Evolutionary conservation across 2,888 invertebrate genomes (phyloP), one percentile per base, ranked within the genome.

Genomic region (Melieria crassipennis): DNA sequence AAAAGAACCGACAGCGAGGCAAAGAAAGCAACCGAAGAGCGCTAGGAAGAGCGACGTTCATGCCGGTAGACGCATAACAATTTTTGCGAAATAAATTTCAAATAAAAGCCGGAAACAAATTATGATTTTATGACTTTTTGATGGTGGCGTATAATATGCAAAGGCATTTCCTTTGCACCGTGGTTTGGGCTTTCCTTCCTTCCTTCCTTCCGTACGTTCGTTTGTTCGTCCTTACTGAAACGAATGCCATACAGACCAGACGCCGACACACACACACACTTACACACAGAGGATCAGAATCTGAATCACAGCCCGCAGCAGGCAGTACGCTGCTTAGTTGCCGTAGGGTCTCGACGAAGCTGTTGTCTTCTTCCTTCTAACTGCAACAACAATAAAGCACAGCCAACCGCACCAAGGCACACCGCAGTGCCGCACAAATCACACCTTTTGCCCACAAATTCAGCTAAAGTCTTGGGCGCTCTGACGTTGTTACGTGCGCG

Each of bases 101-200:
- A 81, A 81, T 82, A 81, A 83, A 80, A 81, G 77, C 80, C 83
- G 83, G 81, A 82, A 79, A 80, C 83, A 81, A 81, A 81, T 81
- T 81, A 81, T 81, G 83, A 83, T 81, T 81, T 83, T 81, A 81
- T 81, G 81, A 81, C 80, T 81, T 81, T 81, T 83, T 81, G 82
- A 81, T 81, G 82, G 81, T 80, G 71, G 71, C 70, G 77, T 81
- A 73, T 73, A 73, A 70, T 73, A 68, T 71, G 67, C 70, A 65
- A 70, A 63, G 65, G 52, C 65, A 73, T 73, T 73, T 73, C 68
- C 70, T 64, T 52, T 64, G 58, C 70, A 57, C 64, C 42, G 48
- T 52, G 60, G 60, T 45, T 67, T 42, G 50, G 13, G 9, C 6
- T 1, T 5, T 16, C 4, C 43, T 7, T n/a, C 11, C 47, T 16